Conservation (phyloP, 2,113 vertebrate genomes). For the Myrmecobius fasciatus region DNA sequence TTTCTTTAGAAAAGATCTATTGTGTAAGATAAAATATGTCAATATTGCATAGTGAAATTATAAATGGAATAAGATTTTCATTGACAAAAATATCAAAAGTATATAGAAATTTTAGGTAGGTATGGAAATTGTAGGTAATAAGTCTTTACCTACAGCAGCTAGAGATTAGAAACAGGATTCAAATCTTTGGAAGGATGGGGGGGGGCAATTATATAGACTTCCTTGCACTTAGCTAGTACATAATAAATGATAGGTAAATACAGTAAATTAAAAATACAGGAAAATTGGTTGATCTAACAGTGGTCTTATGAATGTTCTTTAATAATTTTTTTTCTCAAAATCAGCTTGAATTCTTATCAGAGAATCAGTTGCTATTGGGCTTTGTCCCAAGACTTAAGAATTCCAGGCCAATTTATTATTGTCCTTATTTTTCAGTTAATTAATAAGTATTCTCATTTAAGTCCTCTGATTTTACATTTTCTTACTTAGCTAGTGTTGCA, state of each 20-base stretch:
- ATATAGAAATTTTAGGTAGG: neutral
- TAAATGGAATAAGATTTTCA: conserved; percentile 15
- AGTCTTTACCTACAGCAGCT: neutral
- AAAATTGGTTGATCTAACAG: neutral
- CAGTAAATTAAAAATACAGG: neutral
- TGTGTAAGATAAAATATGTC: neutral
- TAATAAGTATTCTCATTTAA: too few species aligned
- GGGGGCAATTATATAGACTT: neutral
- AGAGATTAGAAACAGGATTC: neutral
- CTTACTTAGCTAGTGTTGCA: too few species aligned
- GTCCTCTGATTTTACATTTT: too few species aligned
- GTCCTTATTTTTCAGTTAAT: too few species aligned
- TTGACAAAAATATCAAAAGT: conserved; percentile 2
- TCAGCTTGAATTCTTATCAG: too few species aligned
- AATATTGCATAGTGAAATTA: neutral
- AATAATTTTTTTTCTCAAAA: too few species aligned
- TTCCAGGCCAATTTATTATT: too few species aligned
- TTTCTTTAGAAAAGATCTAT: conserved; percentile 18
- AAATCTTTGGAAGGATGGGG: neutral
- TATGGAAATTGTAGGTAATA: neutral
- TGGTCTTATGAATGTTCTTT: neutral
- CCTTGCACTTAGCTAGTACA: neutral
- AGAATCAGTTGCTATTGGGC: too few species aligned
- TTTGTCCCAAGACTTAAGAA: too few species aligned
- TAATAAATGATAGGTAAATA: neutral